These are phyloP conservation scores for Cephus pygmeus DNA, from an alignment of 2,888 invertebrate genomes.

Conservation along the genomic window DNA sequence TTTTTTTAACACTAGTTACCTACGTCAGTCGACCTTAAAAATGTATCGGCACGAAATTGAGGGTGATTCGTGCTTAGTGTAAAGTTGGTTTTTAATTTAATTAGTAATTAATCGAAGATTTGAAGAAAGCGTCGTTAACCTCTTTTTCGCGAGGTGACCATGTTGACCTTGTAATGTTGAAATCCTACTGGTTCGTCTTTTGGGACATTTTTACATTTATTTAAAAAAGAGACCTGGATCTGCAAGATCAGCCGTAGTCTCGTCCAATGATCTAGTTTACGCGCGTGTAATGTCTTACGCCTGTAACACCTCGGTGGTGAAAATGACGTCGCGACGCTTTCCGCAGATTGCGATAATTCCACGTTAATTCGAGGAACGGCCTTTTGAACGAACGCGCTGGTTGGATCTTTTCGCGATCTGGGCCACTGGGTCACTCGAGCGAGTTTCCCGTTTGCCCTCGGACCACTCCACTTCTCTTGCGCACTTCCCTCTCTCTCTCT, in stretches of 20 bases:
- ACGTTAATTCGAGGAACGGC: conserved; percentile 8
- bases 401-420: conserved; percentile 42
- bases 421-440: conserved; percentile 59
- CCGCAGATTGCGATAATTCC: background rate
- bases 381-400: conserved; percentile 28
- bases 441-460: conserved; percentile 57
- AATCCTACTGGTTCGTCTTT: background rate
- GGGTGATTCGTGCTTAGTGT: background rate
- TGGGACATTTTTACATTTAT: background rate
- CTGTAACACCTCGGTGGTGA: background rate
- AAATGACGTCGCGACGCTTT: conserved; percentile 1
- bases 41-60: background rate
- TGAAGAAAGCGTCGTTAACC: background rate
- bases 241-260: background rate
- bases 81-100: too few relatives aligned
- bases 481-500: conserved; percentile 13
- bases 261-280: background rate
- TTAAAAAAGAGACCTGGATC: background rate
- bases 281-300: background rate
- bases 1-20: accelerated
- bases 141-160: background rate
- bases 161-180: background rate
- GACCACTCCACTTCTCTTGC: conserved; percentile 6
- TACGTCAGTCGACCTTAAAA: background rate
- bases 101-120: background rate